These are phyloP conservation scores for Tychaedon coryphoeus DNA, from an alignment of 2,113 vertebrate genomes.

Conservation along the genomic window DNA sequence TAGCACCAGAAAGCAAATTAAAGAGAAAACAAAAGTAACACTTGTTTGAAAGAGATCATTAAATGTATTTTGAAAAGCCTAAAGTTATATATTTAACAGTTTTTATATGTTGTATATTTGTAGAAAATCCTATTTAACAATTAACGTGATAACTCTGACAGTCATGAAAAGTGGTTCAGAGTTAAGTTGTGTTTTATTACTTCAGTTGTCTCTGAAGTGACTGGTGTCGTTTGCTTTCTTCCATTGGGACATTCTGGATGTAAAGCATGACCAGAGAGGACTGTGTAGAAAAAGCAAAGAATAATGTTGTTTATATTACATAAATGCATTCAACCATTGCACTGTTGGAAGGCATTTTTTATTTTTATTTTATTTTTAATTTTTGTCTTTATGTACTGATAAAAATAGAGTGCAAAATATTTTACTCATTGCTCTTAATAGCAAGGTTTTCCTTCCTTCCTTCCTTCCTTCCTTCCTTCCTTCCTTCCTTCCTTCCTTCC, in stretches of 20 bases:
- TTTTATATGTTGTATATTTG: constrained; percentile 99
- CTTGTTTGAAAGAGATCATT: constrained; percentile 91
- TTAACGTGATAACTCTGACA: constrained; percentile 85
- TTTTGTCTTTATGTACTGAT: constrained; percentile 76
- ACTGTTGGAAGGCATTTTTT: constrained; percentile 69
- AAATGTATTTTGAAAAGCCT: constrained; percentile 99
- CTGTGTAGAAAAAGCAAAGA: constrained; percentile 78
- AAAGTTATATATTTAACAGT: constrained; percentile 99
- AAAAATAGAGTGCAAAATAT: constrained; percentile 80
- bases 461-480: neutral
- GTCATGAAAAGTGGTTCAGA: constrained; percentile 77
- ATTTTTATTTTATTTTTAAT: constrained; percentile 58
- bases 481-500: neutral
- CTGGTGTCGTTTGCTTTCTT: constrained; percentile 78
- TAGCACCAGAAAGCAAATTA: constrained; percentile 81
- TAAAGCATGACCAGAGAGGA: constrained; percentile 77
- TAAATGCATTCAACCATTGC: constrained; percentile 61
- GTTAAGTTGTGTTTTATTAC: constrained; percentile 83
- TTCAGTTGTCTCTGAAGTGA: constrained; percentile 87
- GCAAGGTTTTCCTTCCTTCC: neutral
- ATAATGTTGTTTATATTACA: constrained; percentile 80
- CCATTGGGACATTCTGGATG: constrained; percentile 74
- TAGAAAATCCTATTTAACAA: constrained; percentile 99
- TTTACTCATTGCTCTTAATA: constrained; percentile 72
- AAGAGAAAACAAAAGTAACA: constrained; percentile 80